These are phyloP conservation scores for Acridotheres tristis DNA, from an alignment of 2,797 vertebrate species.

Conservation along the genomic window DNA sequence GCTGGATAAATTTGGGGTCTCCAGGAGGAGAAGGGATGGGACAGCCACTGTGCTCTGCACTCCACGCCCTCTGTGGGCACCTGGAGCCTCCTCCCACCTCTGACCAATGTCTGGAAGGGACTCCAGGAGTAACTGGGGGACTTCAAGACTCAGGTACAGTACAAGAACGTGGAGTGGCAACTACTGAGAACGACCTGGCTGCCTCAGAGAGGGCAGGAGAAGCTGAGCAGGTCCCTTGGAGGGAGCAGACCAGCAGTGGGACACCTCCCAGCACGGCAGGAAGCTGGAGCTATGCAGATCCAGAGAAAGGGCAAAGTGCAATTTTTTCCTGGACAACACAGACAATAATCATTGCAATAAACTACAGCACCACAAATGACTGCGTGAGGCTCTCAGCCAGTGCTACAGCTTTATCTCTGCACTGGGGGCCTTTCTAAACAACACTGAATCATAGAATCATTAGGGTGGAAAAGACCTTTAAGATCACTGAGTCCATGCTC, in stretches of 20 bases:
- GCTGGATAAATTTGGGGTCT: not conserved
- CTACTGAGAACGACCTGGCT: not conserved
- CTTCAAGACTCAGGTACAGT: not conserved
- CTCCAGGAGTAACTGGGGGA: not conserved
- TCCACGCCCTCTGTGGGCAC: accelerated
- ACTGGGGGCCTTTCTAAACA: not conserved
- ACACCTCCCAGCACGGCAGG: accelerated
- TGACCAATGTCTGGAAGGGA: not conserved
- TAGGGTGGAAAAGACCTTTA: not conserved
- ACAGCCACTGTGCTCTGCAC: not conserved
- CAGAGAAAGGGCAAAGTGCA: not conserved
- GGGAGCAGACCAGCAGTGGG: accelerated
- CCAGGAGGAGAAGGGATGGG: not conserved
- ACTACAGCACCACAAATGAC: not conserved
- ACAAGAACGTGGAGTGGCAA: accelerated
- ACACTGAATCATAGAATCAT: not conserved
- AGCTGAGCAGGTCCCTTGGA: not conserved
- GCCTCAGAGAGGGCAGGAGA: not conserved
- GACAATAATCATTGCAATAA: not conserved
- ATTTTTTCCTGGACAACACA: not conserved
- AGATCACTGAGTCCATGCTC: not conserved
- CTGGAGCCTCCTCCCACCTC: not conserved
- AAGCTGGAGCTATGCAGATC: not conserved
- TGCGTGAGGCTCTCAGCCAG: not conserved
- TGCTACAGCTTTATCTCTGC: accelerated